These are phyloP conservation scores for Endotricha flammealis DNA, from an alignment of 2,888 invertebrate species.

Conservation along the genomic window DNA sequence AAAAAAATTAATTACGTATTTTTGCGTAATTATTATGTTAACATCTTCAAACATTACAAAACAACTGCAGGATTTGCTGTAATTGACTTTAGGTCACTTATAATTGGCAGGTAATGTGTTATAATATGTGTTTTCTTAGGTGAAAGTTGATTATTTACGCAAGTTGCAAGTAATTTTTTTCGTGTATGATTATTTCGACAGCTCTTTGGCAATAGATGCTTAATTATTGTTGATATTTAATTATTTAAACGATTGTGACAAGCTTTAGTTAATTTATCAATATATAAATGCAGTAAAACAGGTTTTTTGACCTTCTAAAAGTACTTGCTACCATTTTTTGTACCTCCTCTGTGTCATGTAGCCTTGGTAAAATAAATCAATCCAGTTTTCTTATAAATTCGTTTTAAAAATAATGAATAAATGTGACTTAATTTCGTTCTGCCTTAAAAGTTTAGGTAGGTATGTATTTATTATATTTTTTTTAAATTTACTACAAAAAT, in stretches of 20 bases:
- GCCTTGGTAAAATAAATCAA: slow-evolving; percentile 15
- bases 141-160: slow-evolving; percentile 46
- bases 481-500: no score
- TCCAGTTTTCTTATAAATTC: no score
- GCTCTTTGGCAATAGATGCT: background rate
- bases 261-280: background rate
- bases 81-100: slow-evolving; percentile 30
- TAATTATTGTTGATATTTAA: background rate
- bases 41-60: slow-evolving; percentile 29
- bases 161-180: slow-evolving; percentile 2
- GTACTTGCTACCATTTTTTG: slow-evolving; percentile 14
- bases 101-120: slow-evolving; percentile 45
- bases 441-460: no score
- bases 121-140: slow-evolving; percentile 28
- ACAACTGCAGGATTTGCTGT: slow-evolving; percentile 42
- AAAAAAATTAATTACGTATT: slow-evolving; percentile 38
- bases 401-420: no score
- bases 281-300: slow-evolving; percentile 14
- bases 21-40: slow-evolving; percentile 45
- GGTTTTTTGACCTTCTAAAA: slow-evolving; percentile 31
- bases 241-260: background rate
- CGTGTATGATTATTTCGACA: background rate
- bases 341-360: slow-evolving; percentile 10
- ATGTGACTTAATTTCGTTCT: no score
- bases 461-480: no score